A percentile compares a stretch with the other conserved stretches of the same genome.
Evolutionary conservation across 2,888 invertebrate species (phyloP).

Genomic region (Fissipunctia ypsillon): DNA sequence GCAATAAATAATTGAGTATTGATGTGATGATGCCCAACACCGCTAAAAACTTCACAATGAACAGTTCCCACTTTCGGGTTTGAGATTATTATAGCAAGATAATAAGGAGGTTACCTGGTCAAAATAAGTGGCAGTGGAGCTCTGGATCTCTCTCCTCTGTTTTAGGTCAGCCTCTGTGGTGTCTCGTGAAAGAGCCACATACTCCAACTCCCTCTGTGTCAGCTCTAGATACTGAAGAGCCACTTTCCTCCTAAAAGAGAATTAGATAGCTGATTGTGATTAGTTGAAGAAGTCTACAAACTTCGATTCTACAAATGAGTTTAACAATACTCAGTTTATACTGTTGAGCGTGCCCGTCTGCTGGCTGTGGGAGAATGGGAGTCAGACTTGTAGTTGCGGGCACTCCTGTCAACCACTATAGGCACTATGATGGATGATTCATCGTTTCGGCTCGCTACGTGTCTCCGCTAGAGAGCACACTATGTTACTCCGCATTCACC

Average conservation of each 20-base stretch:
- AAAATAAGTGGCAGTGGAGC: conserved; percentile 97
- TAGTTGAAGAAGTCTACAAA: neutral
- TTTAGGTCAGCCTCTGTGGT: conserved; percentile 99
- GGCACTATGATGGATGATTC: too few species aligned
- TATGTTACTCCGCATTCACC: too few species aligned
- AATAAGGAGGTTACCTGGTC: conserved; percentile 93
- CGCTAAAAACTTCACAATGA: neutral
- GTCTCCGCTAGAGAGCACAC: too few species aligned
- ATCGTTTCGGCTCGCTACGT: too few species aligned
- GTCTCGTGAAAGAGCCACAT: conserved; percentile 97
- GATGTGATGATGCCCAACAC: neutral
- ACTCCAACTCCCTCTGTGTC: conserved; percentile 97
- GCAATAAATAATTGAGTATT: neutral
- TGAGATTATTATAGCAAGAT: neutral
- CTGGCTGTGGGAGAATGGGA: too few species aligned
- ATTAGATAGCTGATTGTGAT: too few species aligned
- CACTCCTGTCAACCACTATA: too few species aligned
- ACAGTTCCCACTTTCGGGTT: neutral
- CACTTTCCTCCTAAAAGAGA: conserved; percentile 92
- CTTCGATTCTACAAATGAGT: neutral
- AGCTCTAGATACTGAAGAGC: conserved; percentile 97
- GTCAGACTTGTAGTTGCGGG: too few species aligned
- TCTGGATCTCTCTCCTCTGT: conserved; percentile 97
- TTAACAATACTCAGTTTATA: too few species aligned
- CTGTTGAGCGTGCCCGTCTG: too few species aligned